Percentiles rank a stretch among this genome's conserved stretches.
Evolutionary conservation across 2,888 invertebrate species (phyloP).

Genomic region (Chymomyza fuscimana): DNA sequence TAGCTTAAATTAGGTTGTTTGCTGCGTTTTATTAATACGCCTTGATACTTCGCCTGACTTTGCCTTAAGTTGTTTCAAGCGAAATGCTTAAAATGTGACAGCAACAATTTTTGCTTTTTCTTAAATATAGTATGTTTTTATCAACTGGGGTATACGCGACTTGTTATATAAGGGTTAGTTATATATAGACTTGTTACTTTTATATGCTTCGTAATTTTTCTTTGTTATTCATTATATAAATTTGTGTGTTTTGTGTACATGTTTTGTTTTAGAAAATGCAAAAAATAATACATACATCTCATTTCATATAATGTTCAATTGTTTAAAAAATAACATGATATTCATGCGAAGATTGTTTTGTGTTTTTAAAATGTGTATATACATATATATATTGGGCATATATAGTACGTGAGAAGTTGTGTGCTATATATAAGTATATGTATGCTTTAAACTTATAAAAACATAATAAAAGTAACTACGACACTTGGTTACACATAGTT

Average conservation of each 20-base stretch:
- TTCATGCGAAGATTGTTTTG: neutral
- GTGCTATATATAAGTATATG: conserved; percentile 1
- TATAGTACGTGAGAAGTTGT: neutral
- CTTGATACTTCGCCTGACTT: neutral
- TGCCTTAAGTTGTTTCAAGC: neutral
- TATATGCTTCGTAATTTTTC: conserved; percentile 18
- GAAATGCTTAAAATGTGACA: neutral
- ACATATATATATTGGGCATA: conserved; percentile 5
- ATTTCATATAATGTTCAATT: neutral
- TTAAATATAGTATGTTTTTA: neutral
- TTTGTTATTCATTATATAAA: conserved; percentile 20
- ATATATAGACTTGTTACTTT: neutral
- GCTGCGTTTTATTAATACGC: conserved; percentile 7
- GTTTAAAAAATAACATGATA: neutral
- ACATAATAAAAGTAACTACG: neutral
- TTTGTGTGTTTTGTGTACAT: conserved; percentile 35
- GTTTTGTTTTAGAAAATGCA: conserved; percentile 57
- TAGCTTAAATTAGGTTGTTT: neutral
- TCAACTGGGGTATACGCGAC: conserved; percentile 3
- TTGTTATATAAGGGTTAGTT: conserved; percentile 1
- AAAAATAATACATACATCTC: conserved; percentile 60
- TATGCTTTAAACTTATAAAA: neutral
- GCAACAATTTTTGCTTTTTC: neutral
- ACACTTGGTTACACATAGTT: neutral
- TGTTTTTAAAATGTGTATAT: neutral